Evolutionary conservation across 2,888 invertebrate species (phyloP).

Genomic region (Philaethria dido): DNA sequence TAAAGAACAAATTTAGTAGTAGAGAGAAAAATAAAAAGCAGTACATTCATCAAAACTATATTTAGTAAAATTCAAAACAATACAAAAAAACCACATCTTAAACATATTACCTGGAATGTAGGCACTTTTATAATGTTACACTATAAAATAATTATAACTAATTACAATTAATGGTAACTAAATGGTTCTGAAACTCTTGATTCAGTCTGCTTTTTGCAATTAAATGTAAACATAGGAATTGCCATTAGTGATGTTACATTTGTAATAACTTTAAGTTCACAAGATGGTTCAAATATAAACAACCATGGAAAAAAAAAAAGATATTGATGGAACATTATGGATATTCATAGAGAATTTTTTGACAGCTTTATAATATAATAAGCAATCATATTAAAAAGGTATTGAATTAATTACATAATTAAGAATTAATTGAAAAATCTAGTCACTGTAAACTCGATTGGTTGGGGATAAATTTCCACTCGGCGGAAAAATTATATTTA

Average conservation of each 20-base stretch:
- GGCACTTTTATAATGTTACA: slow-evolving; percentile 63
- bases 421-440: too few species aligned
- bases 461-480: too few species aligned
- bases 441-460: too few species aligned
- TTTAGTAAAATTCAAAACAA: slow-evolving; percentile 62
- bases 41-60: slow-evolving; percentile 45
- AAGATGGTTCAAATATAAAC: background rate
- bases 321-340: too few species aligned
- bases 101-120: slow-evolving; percentile 75
- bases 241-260: background rate
- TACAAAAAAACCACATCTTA: slow-evolving; percentile 48
- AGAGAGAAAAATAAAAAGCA: slow-evolving; percentile 11
- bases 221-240: background rate
- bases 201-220: slow-evolving; percentile 1
- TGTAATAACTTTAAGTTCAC: background rate
- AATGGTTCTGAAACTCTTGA: background rate
- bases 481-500: too few species aligned
- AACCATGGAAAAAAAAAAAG: too few species aligned
- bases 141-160: slow-evolving; percentile 16
- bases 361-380: too few species aligned
- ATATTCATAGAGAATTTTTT: too few species aligned
- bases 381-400: too few species aligned
- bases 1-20: background rate
- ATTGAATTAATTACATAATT: too few species aligned
- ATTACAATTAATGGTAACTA: slow-evolving; percentile 11